A percentile compares a stretch with the other conserved stretches of the same genome.
Conservation (phyloP, 2,113 vertebrate genomes). For the Embiotoca jacksoni region DNA sequence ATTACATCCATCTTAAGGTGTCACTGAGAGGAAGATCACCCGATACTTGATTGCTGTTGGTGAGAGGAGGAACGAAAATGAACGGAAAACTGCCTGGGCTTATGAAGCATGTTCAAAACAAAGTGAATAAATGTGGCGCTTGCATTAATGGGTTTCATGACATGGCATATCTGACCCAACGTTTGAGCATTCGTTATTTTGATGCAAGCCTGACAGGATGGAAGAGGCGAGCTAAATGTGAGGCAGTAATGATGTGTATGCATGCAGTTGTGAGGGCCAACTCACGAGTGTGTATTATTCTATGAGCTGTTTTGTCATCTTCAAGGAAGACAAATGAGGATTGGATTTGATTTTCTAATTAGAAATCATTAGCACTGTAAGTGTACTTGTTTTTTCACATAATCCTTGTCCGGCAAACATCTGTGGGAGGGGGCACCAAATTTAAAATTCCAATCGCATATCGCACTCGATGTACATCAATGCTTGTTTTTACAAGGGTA, state of each 20-base stretch:
- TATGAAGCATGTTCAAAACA: constrained; percentile 42
- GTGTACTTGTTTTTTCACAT: constrained; percentile 1
- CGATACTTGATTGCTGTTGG: constrained; percentile 27
- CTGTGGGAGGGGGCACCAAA: background rate
- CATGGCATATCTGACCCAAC: constrained; percentile 33
- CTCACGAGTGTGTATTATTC: constrained; percentile 20
- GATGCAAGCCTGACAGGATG: constrained; percentile 46
- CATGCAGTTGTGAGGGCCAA: constrained; percentile 39
- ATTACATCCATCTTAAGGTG: constrained; percentile 24
- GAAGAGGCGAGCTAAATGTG: constrained; percentile 17
- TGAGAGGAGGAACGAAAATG: constrained; percentile 6
- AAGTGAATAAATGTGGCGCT: constrained; percentile 20
- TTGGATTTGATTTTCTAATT: constrained; percentile 19
- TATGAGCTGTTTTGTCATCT: constrained; percentile 6
- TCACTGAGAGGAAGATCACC: constrained; percentile 24
- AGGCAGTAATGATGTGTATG: constrained; percentile 24
- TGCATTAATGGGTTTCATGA: constrained; percentile 40
- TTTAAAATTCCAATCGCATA: constrained; percentile 1
- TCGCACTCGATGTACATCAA: background rate
- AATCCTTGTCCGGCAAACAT: constrained; percentile 9
- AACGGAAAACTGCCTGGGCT: constrained; percentile 8
- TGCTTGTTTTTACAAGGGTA: background rate
- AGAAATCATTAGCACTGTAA: constrained; percentile 7
- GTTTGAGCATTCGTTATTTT: constrained; percentile 31
- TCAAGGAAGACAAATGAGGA: constrained; percentile 10